These are phyloP conservation scores for Varecia variegata DNA, from an alignment of 2,797 vertebrate genomes.

Conservation along the genomic window DNA sequence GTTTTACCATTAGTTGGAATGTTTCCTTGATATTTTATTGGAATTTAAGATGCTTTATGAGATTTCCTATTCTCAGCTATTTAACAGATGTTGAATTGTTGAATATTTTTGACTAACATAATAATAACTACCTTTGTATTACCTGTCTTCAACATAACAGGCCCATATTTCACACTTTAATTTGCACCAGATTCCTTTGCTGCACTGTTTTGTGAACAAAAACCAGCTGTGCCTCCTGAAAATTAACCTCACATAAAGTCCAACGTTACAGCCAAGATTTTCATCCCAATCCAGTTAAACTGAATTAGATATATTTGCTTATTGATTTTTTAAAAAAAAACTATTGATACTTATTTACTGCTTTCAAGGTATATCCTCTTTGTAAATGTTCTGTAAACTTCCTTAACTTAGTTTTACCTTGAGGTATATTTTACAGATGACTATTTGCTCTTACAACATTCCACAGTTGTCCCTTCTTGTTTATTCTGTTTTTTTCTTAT, in stretches of 20 bases:
- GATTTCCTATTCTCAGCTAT: not conserved
- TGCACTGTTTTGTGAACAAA: not conserved
- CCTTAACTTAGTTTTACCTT: not conserved
- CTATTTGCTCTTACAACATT: not conserved
- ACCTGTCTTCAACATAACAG: not conserved
- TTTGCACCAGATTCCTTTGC: not conserved
- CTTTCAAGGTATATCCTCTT: not conserved
- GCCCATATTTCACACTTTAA: not conserved
- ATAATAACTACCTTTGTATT: not conserved
- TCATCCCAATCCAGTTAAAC: not conserved
- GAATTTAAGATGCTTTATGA: not conserved
- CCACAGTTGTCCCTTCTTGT: not conserved
- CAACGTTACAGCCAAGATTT: not conserved
- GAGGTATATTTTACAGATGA: not conserved
- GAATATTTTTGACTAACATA: not conserved
- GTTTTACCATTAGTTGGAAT: not conserved
- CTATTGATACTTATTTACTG: not conserved
- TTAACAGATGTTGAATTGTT: not conserved
- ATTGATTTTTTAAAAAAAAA: not conserved
- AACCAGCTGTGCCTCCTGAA: not conserved
- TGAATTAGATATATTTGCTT: not conserved
- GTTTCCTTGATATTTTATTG: not conserved
- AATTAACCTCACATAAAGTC: not conserved
- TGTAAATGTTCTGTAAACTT: not conserved
- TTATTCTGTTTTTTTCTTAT: not conserved